phyloP scores from a whole-genome alignment of 2,888 invertebrate genomes.

The Rambutsinella grinnellia region DNA sequence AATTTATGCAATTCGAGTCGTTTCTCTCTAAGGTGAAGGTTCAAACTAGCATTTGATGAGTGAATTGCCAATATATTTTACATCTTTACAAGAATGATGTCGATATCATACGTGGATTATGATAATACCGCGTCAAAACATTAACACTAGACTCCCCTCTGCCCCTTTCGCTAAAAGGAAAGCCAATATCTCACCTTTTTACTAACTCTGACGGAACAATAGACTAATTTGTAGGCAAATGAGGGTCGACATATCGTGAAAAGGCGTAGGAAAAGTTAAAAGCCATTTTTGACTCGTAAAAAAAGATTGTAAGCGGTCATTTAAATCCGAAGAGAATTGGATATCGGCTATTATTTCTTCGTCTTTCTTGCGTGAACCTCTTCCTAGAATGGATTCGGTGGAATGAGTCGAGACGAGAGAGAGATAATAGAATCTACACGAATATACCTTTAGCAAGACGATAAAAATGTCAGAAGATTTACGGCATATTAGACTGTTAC shows the following conservation, averaged over 20 bases:
- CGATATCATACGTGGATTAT: slow-evolving; percentile 3
- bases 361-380: not conserved
- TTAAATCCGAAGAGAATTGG: no score
- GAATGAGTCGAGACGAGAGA: no score
- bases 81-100: not conserved
- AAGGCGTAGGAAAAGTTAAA: not conserved
- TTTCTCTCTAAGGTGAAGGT: not conserved
- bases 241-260: slow-evolving; percentile 16
- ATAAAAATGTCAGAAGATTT: slow-evolving; percentile 39
- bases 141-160: slow-evolving; percentile 18
- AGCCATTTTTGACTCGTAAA: not conserved
- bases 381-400: slow-evolving; percentile 3
- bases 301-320: no score
- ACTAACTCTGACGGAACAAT: slow-evolving; percentile 33
- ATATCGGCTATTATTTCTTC: not conserved
- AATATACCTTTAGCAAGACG: slow-evolving; percentile 15
- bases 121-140: slow-evolving; percentile 28
- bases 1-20: not conserved
- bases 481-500: slow-evolving; percentile 15
- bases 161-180: no score
- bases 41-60: not conserved
- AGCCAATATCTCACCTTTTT: slow-evolving; percentile 21
- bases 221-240: slow-evolving; percentile 43
- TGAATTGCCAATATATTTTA: not conserved
- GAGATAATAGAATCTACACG: no score